Conservation (phyloP, 92 coral and sea anemone species). For the Epizoanthus ramosus region DNA sequence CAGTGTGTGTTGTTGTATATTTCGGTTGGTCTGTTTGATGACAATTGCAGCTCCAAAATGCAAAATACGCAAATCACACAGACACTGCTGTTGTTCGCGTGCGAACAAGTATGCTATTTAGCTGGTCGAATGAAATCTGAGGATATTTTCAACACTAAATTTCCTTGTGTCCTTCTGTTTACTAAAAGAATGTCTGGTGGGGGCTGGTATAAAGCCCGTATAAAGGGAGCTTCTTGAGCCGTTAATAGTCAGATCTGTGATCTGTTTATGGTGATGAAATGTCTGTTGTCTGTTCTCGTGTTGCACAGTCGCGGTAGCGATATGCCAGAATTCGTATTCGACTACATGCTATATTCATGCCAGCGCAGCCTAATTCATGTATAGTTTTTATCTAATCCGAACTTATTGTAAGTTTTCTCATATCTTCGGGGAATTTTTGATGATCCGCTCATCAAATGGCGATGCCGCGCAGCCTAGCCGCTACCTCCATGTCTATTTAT, state of each 20-base stretch:
- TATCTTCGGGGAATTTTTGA: slow-evolving; percentile 16
- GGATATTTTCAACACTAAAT: slow-evolving; percentile 8
- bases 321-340: neutral
- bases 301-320: neutral
- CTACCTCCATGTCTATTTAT: slow-evolving; percentile 28
- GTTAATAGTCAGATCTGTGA: slow-evolving; percentile 33
- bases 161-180: slow-evolving; percentile 7
- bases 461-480: slow-evolving; percentile 27
- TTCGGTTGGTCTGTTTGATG: slow-evolving; percentile 19
- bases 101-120: neutral
- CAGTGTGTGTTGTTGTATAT: slow-evolving; percentile 21
- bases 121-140: neutral
- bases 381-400: slow-evolving; percentile 15
- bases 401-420: slow-evolving; percentile 10
- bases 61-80: neutral
- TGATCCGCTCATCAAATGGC: neutral
- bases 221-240: slow-evolving; percentile 5
- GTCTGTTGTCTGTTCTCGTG: slow-evolving; percentile 16
- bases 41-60: slow-evolving; percentile 3
- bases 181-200: slow-evolving; percentile 34
- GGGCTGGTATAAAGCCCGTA: neutral
- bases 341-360: neutral
- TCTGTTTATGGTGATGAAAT: slow-evolving; percentile 36
- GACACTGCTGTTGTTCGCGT: neutral
- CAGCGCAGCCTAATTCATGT: slow-evolving; percentile 1